phyloP scores from a whole-genome alignment of 2,888 invertebrate species.

The Plemyria rubiginata region DNA sequence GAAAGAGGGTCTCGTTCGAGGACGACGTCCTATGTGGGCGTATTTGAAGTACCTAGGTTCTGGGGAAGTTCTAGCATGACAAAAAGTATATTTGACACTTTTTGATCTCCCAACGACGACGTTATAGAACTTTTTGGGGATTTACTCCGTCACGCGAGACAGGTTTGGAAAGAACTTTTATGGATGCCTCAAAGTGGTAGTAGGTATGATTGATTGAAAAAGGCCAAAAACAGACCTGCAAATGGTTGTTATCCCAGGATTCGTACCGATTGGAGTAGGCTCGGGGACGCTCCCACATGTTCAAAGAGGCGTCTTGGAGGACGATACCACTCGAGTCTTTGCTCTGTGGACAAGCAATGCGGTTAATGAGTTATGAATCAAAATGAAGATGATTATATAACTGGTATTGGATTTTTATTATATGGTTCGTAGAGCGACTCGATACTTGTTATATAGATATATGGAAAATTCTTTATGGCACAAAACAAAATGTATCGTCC shows the following conservation, averaged over 20 bases:
- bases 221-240: slow-evolving; percentile 69
- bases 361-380: slow-evolving; percentile 2
- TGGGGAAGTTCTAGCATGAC: no score
- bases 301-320: slow-evolving; percentile 88
- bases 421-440: no score
- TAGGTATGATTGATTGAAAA: slow-evolving; percentile 2
- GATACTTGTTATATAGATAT: no score
- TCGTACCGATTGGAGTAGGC: slow-evolving; percentile 94
- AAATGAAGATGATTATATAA: no score
- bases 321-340: slow-evolving; percentile 88
- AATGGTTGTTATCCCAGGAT: slow-evolving; percentile 87
- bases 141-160: background rate
- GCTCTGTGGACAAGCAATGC: slow-evolving; percentile 82
- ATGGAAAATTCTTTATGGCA: no score
- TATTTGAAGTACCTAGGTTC: no score
- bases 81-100: no score
- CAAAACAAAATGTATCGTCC: no score
- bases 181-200: background rate
- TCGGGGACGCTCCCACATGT: slow-evolving; percentile 92
- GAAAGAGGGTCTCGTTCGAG: no score
- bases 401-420: no score
- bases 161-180: background rate
- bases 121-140: background rate
- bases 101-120: background rate
- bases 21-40: no score